Conservation (phyloP, 2,888 invertebrate species). For the Apodemia duryi region DNA sequence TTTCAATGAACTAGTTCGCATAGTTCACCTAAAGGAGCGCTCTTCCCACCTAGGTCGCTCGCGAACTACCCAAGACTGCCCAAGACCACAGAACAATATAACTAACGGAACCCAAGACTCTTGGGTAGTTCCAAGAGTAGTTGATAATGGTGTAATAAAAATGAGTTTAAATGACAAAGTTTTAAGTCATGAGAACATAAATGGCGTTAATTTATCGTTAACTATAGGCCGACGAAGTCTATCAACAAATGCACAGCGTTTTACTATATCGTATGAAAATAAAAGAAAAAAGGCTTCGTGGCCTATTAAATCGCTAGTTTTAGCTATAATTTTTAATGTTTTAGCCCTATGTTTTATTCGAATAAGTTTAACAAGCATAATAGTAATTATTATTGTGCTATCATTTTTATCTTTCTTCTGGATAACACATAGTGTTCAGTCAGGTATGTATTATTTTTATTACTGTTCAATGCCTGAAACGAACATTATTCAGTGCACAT, state of each 20-base stretch:
- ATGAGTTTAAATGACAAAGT: constrained; percentile 29
- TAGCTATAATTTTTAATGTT: constrained; percentile 58
- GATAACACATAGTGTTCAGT: constrained; percentile 68
- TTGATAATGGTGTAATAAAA: constrained; percentile 9
- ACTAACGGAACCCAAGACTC: too few relatives aligned
- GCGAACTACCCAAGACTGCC: too few relatives aligned
- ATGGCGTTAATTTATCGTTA: constrained; percentile 55
- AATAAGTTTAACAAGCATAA: constrained; percentile 53
- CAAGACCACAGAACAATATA: too few relatives aligned
- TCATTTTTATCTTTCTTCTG: constrained; percentile 60
- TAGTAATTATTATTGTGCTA: constrained; percentile 52
- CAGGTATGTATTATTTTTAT: constrained; percentile 44
- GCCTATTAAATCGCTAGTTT: constrained; percentile 48
- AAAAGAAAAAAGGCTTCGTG: constrained; percentile 45
- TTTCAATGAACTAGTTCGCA: too few relatives aligned
- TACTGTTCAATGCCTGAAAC: background rate
- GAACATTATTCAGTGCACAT: too few relatives aligned
- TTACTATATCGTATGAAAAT: constrained; percentile 58
- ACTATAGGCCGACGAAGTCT: constrained; percentile 45
- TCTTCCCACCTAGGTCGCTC: too few relatives aligned
- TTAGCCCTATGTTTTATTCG: constrained; percentile 50
- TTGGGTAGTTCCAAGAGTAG: too few relatives aligned
- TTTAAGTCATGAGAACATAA: constrained; percentile 57
- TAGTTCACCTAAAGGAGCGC: too few relatives aligned
- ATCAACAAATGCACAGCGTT: constrained; percentile 53